phyloP scores from a whole-genome alignment of 2,797 vertebrate genomes.

The Enteromius thamalakanensis region DNA sequence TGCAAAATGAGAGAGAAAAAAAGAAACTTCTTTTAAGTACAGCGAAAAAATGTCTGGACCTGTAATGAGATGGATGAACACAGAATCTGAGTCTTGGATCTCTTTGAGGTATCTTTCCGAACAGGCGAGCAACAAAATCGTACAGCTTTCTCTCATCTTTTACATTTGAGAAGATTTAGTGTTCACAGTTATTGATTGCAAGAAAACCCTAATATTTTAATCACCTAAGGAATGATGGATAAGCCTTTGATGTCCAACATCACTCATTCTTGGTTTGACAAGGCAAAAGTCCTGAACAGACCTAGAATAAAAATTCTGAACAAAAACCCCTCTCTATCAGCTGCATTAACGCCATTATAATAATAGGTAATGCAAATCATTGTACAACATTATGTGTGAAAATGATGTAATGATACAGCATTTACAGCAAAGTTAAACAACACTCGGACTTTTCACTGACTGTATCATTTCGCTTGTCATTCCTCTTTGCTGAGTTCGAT shows the following conservation, averaged over 20 bases:
- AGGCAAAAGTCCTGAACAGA: conserved; percentile 5
- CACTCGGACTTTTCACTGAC: background rate
- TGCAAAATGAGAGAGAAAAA: background rate
- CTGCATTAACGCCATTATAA: background rate
- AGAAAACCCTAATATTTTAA: background rate
- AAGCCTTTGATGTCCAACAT: conserved; percentile 16
- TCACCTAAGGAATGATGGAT: conserved; percentile 1
- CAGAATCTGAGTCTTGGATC: background rate
- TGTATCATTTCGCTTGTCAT: background rate
- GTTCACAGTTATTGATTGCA: conserved; percentile 1
- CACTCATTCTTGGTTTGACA: conserved; percentile 24
- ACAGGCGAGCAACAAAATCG: background rate
- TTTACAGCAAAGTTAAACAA: background rate
- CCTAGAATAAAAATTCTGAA: conserved; percentile 5
- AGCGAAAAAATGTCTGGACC: conserved; percentile 15
- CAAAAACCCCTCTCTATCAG: background rate
- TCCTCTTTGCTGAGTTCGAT: background rate
- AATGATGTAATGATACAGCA: background rate
- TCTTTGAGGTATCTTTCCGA: background rate
- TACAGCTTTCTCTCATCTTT: conserved; percentile 31
- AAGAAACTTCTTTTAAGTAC: conserved; percentile 2
- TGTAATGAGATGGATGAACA: conserved; percentile 15
- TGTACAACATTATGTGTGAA: background rate
- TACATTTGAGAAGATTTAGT: conserved; percentile 1
- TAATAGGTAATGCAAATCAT: background rate